phyloP scores from a whole-genome alignment of 2,113 vertebrate genomes.

The Passer montanus region DNA sequence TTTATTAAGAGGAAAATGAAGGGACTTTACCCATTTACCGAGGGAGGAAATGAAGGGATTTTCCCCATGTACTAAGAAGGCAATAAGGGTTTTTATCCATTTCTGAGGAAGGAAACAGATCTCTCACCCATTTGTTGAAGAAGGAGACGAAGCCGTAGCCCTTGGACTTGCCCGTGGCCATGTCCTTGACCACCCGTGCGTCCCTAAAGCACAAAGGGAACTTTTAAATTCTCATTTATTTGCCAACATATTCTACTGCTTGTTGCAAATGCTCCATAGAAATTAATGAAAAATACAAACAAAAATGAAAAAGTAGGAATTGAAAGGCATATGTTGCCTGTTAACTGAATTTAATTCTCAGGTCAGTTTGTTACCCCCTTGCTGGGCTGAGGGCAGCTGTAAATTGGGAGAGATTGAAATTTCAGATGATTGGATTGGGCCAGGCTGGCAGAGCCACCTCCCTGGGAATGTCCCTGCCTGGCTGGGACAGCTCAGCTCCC shows the following conservation, averaged over 20 bases:
- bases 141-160: conserved; percentile 99
- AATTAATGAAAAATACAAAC: conserved; percentile 2
- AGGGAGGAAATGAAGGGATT: rapidly evolving
- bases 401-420: conserved; percentile 78
- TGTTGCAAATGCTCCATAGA: conserved; percentile 61
- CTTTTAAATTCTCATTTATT: conserved; percentile 49
- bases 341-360: conserved; percentile 74
- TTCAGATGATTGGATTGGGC: conserved; percentile 42
- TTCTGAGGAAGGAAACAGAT: conserved; percentile 61
- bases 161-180: conserved; percentile 98
- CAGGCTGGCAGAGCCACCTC: neutral
- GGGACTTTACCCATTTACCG: neutral
- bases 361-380: conserved; percentile 71
- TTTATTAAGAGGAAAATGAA: conserved; percentile 83
- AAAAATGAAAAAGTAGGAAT: conserved; percentile 31
- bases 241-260: conserved; percentile 69
- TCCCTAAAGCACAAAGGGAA: conserved; percentile 81
- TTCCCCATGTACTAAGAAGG: rapidly evolving
- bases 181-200: conserved; percentile 97
- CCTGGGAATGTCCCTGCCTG: neutral
- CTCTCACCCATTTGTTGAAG: conserved; percentile 97
- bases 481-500: neutral
- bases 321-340: conserved; percentile 72
- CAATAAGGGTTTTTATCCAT: conserved; percentile 72
- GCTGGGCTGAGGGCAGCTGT: conserved; percentile 74